Evolutionary conservation across 2,888 invertebrate genomes (phyloP), one percentile per base, ranked within the genome.

Genomic region (Orthosia gothica): DNA sequence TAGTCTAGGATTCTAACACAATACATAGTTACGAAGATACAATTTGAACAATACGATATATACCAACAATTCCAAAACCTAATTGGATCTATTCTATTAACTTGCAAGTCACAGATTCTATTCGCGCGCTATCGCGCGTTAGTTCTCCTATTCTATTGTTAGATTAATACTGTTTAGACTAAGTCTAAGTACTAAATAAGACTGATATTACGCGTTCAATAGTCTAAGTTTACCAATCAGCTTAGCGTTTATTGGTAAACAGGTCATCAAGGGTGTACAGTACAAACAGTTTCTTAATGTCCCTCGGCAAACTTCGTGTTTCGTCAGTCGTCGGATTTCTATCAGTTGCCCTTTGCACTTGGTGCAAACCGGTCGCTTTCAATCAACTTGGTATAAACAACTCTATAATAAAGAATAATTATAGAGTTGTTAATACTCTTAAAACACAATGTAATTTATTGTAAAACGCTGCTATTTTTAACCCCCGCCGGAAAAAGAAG

Each of bases 201-300:
- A 18, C 47, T 57, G 54, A 63, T 67, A 18, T 52, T 55, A 50
- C 45, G 26, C 5, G 4, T 62, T 47, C 20, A 59, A 55, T 55
- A 55, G 11, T 32, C 70, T 47, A 55, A 66, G 58, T 75, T 79
- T 67, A 55, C 54, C 50, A 54, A 70, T 47, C 23, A 58, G 63
- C 32, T 50, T 57, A 70, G 26, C 16, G 32, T 13, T 15, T n/a
- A 59, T 50, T 45, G 23, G 45, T 64, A 55, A 59, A 63, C 47
- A 63, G 26, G 61, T 55, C 50, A 69, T 79, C n/a, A 61, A 65
- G 54, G 26, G 16, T 55, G 7, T 50, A 11, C 2, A 40, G 40
- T 9, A 40, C 40, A 9, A 40, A 40, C 40, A 40, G 0, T 40
- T 40, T 40, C 7, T 9, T 40, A 40, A 40, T 40, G 40, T 40